These are phyloP conservation scores for Melinaea marsaeus DNA, from an alignment of 2,888 invertebrate species.

Conservation along the genomic window DNA sequence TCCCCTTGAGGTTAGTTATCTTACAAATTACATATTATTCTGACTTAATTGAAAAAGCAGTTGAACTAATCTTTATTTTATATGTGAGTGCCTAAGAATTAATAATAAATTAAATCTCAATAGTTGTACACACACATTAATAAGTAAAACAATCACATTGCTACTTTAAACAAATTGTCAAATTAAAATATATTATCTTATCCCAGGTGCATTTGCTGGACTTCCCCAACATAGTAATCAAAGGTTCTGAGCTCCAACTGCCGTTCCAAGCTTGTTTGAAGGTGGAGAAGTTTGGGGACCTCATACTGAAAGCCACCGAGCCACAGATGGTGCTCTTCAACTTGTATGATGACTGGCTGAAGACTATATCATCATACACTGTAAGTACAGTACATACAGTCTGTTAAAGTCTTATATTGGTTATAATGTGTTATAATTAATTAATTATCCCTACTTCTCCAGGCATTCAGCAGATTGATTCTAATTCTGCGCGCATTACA, in stretches of 20 bases:
- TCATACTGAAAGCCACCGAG: constrained; percentile 99
- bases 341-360: constrained; percentile 99
- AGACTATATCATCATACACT: constrained; percentile 99
- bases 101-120: not conserved
- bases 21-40: not conserved
- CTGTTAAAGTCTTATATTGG: not conserved
- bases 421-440: not conserved
- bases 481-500: constrained; percentile 97
- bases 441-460: constrained; percentile 12
- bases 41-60: too few species aligned
- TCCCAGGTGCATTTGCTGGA: constrained; percentile 95
- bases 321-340: constrained; percentile 99
- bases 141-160: not conserved
- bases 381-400: constrained; percentile 57
- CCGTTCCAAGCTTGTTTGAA: constrained; percentile 99
- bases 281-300: constrained; percentile 99
- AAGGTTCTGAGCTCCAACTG: constrained; percentile 98
- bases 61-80: too few species aligned
- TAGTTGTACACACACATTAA: not conserved
- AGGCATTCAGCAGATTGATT: constrained; percentile 97
- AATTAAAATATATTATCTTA: not conserved
- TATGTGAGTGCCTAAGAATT: too few species aligned
- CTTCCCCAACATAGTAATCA: constrained; percentile 99
- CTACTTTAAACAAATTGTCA: not conserved
- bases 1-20: constrained; percentile 88